Evolutionary conservation across 2,113 vertebrate species (phyloP).

Genomic region (Crocuta crocuta): DNA sequence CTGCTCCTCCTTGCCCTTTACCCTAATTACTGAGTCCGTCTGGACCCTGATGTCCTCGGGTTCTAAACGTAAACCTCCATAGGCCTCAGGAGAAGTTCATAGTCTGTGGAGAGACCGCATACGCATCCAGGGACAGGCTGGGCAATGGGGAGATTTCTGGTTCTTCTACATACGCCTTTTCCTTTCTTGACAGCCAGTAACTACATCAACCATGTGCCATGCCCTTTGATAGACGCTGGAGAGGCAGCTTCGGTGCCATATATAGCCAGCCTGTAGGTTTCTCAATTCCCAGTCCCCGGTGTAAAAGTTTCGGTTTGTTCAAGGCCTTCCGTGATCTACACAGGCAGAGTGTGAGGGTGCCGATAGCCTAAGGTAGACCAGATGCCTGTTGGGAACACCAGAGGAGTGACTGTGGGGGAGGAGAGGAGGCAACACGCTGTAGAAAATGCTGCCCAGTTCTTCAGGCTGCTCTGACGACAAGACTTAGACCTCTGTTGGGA

Average conservation of each 20-base stretch:
- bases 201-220: fast-evolving
- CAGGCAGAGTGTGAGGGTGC: no score
- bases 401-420: fast-evolving
- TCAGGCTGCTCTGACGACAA: neutral
- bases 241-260: neutral
- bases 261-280: fast-evolving
- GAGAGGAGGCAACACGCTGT: neutral
- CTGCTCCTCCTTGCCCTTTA: neutral
- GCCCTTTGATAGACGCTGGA: neutral
- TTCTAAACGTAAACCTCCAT: neutral
- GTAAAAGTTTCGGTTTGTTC: neutral
- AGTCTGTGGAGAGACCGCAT: neutral
- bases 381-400: fast-evolving
- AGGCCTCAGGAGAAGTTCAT: neutral
- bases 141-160: neutral
- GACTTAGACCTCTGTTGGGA: neutral
- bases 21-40: neutral
- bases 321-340: neutral
- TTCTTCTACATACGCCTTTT: neutral
- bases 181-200: neutral
- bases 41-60: fast-evolving
- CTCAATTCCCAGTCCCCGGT: neutral
- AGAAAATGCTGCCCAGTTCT: neutral
- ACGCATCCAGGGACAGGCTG: neutral
- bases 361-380: neutral